Base-by-base conservation (phyloP, 2,113 vertebrate genomes). In the Anoura caudifer region DNA sequence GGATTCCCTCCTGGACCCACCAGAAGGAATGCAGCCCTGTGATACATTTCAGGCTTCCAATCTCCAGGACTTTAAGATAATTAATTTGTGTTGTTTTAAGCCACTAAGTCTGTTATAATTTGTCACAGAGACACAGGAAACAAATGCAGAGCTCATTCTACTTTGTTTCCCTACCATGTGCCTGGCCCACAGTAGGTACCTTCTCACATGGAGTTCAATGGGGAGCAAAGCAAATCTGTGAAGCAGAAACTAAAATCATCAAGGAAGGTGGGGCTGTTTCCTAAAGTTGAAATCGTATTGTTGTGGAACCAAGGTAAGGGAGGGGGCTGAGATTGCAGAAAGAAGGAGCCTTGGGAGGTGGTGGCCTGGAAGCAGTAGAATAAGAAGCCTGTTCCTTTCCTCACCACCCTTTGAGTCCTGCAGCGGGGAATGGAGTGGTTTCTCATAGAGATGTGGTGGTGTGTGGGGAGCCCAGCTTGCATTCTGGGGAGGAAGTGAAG, bases 21-120 rank as follows among this genome's bases (percentile, higher is more conserved):
- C 20, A 22, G 43, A 73, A 80, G 45, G 14, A 87, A 79, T 2
- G 28, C 33, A 72, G 26, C 41, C n/a, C 8, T 84, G 17, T 45
- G 38, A 87, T 24, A 36, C 3, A 31, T 72, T 82, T 69, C 9
- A 20, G 43, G 63, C 33, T 82, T 87, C 54, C 17, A 14, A 1
- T 33, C 16, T 69, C 8, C 31, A 84, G 45, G 67, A 22, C 16
- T 59, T 0, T 76, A 47, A 38, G 5, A 26, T 13, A 88, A 90
- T 75, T 67, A 38, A 63, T 83, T 54, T 24, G 5, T 41, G 2
- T 20, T 67, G 45, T 84, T 96, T 87, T 33, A 56, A 95, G 59
- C 54, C 52, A 54, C 41, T 1, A 20, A 70, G 38, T 45, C 38
- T 33, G 31, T 75, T 52, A 45, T 14, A 13, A 63, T 72, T 80